Percentiles rank a stretch among this genome's conserved stretches.
These are phyloP conservation scores for Chymomyza caudatula DNA, from an alignment of 2,888 invertebrate species.

Conservation along the genomic window DNA sequence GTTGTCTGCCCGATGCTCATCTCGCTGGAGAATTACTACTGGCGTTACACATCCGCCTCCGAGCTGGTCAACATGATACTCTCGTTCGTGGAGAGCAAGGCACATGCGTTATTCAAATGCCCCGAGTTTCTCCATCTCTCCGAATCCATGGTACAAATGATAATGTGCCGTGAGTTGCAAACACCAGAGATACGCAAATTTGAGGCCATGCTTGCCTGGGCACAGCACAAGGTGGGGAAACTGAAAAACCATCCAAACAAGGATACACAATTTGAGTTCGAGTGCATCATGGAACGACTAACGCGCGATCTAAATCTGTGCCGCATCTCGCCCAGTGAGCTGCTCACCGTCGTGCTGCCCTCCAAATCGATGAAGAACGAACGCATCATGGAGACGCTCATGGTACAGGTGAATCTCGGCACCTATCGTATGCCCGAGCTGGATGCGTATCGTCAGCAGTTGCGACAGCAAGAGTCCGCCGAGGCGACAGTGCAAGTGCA, in stretches of 20 bases:
- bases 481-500: constrained; percentile 82
- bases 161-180: constrained; percentile 93
- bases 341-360: constrained; percentile 94
- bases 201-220: constrained; percentile 95
- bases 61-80: constrained; percentile 96
- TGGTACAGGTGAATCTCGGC: constrained; percentile 95
- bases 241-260: constrained; percentile 87
- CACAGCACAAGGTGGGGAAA: constrained; percentile 86
- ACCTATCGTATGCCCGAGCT: constrained; percentile 95
- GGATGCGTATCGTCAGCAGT: constrained; percentile 90
- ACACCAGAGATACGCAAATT: constrained; percentile 94
- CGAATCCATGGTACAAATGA: constrained; percentile 96
- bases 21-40: constrained; percentile 95
- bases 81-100: constrained; percentile 92
- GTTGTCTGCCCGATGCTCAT: constrained; percentile 95
- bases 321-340: constrained; percentile 93
- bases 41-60: constrained; percentile 95
- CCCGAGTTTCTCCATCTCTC: constrained; percentile 91
- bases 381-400: constrained; percentile 92
- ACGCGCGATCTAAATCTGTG: constrained; percentile 92
- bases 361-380: constrained; percentile 96
- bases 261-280: constrained; percentile 92
- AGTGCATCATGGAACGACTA: constrained; percentile 94
- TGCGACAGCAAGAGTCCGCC: constrained; percentile 92
- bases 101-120: constrained; percentile 90